phyloP scores from a whole-genome alignment of 2,888 invertebrate species.

The Sarcophaga subvicina region DNA sequence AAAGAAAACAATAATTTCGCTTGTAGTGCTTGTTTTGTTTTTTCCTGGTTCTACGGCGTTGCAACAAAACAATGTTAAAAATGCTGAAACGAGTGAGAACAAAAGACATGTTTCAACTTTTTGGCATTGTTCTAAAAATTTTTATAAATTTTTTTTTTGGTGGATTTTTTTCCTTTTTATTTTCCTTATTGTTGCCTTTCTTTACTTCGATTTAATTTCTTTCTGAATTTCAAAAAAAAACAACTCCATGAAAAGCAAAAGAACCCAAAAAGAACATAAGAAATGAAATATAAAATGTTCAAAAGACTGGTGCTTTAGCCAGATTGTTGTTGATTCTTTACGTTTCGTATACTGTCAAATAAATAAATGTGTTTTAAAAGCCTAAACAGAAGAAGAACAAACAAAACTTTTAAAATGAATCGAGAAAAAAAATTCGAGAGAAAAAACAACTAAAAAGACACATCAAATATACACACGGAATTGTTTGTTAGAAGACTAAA shows the following conservation, averaged over 20 bases:
- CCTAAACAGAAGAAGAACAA: conserved; percentile 51
- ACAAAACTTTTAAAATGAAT: conserved; percentile 62
- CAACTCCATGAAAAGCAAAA: neutral
- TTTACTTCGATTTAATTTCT: conserved; percentile 37
- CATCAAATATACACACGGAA: conserved; percentile 50
- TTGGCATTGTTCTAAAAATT: conserved; percentile 74
- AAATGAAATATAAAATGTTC: neutral
- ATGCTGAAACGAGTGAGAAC: conserved; percentile 73
- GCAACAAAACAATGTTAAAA: conserved; percentile 63
- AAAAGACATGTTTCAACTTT: conserved; percentile 75
- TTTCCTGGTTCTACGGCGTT: conserved; percentile 19
- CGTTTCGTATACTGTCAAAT: neutral
- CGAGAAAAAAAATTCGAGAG: conserved; percentile 34
- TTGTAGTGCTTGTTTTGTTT: conserved; percentile 15
- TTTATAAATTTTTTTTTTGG: conserved; percentile 57
- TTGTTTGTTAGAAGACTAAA: conserved; percentile 58
- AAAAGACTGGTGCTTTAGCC: neutral
- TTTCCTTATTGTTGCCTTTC: neutral
- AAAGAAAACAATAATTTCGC: conserved; percentile 9
- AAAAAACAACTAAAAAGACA: conserved; percentile 25
- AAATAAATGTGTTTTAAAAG: conserved; percentile 51
- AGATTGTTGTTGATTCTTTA: conserved; percentile 10
- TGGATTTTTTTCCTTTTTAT: conserved; percentile 13
- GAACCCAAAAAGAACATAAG: neutral
- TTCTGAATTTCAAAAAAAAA: conserved; percentile 10